Evolutionary conservation across 2,797 vertebrate genomes (phyloP).

Genomic region (Chaetodon trifasciatus): DNA sequence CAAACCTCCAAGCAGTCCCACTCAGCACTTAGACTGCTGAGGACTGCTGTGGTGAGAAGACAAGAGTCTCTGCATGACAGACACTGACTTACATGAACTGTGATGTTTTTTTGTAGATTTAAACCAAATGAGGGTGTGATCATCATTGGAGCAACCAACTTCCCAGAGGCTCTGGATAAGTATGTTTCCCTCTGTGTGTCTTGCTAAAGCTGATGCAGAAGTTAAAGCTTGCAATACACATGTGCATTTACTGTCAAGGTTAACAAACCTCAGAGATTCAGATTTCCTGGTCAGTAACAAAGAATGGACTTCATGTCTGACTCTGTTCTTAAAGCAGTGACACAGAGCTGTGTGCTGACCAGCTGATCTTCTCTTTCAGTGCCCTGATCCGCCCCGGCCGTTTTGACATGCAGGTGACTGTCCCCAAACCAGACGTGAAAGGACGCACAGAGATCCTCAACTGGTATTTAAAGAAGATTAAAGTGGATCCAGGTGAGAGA

Average conservation of each 20-base stretch:
- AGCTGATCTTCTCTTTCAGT: conserved; percentile 72
- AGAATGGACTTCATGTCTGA: background rate
- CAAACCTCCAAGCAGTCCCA: background rate
- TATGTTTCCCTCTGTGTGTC: conserved; percentile 81
- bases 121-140: conserved; percentile 99
- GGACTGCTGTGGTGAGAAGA: background rate
- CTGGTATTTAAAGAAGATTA: conserved; percentile 98
- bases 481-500: conserved; percentile 88
- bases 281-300: background rate
- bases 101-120: conserved; percentile 85
- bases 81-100: conserved; percentile 2
- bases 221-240: background rate
- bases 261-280: conserved; percentile 4
- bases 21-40: background rate
- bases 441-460: conserved; percentile 98
- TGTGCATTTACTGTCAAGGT: conserved; percentile 11
- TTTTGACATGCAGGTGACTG: conserved; percentile 99
- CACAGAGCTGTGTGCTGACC: background rate
- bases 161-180: conserved; percentile 98
- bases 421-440: conserved; percentile 96
- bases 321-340: background rate
- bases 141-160: conserved; percentile 98
- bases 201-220: background rate
- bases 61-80: background rate
- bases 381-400: conserved; percentile 96